These are phyloP conservation scores for Enhydra lutris DNA, from an alignment of 2,113 vertebrate species.

Conservation along the genomic window DNA sequence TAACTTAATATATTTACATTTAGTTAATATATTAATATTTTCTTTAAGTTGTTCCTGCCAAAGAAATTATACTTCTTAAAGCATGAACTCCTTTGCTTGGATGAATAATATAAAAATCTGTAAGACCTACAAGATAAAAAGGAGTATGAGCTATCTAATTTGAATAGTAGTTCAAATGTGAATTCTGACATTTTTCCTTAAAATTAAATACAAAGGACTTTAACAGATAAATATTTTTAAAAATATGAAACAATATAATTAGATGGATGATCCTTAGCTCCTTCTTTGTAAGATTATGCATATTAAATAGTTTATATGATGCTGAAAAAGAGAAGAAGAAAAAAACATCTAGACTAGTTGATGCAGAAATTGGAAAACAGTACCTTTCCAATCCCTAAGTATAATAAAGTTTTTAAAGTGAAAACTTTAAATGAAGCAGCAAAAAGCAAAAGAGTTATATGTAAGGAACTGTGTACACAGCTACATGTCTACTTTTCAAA, in stretches of 20 bases:
- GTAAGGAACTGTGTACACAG: not conserved
- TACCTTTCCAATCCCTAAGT: not conserved
- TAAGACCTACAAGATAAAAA: conserved; percentile 32
- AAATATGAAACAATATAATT: not conserved
- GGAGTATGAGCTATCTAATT: not conserved
- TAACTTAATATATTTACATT: not conserved
- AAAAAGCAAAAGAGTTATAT: not conserved
- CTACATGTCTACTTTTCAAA: not conserved
- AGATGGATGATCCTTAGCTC: not conserved
- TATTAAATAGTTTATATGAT: not conserved
- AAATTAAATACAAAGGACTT: not conserved
- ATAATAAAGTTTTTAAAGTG: not conserved
- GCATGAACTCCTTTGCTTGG: not conserved
- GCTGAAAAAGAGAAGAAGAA: not conserved
- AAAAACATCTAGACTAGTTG: not conserved
- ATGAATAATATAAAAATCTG: not conserved
- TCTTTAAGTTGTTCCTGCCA: not conserved
- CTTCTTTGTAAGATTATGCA: not conserved
- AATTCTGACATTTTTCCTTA: conserved; percentile 36
- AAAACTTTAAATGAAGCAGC: not conserved
- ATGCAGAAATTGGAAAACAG: not conserved
- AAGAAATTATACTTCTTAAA: conserved; percentile 37
- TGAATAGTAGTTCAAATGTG: not conserved
- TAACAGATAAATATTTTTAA: not conserved
- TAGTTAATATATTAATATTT: conserved; percentile 7